Conservation (phyloP, 2,888 invertebrate species). For the Molanna angustata region DNA sequence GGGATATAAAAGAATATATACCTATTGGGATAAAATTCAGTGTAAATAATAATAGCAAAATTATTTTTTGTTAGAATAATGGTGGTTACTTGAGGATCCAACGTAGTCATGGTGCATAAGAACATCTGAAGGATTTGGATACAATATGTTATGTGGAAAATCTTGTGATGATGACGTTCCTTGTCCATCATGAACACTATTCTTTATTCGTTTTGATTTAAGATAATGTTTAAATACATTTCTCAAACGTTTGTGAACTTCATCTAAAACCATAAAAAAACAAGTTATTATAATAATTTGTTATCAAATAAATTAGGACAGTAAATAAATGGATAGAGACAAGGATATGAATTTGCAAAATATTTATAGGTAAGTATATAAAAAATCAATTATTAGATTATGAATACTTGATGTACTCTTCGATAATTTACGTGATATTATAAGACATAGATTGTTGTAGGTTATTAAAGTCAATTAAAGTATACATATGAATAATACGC, state of each 20-base stretch:
- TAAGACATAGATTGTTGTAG: background rate
- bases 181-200: conserved; percentile 13
- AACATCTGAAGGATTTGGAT: conserved; percentile 24
- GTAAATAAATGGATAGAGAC: background rate
- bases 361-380: no score
- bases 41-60: background rate
- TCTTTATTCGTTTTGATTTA: conserved; percentile 19
- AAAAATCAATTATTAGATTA: no score
- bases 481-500: background rate
- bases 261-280: conserved; percentile 13
- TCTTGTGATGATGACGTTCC: conserved; percentile 16
- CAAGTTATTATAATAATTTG: background rate
- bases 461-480: background rate
- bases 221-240: conserved; percentile 15
- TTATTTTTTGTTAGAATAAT: background rate
- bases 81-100: conserved; percentile 13
- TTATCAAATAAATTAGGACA: background rate
- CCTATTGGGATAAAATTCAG: no score
- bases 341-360: background rate
- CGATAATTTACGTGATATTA: no score
- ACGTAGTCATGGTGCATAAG: conserved; percentile 26
- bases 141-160: conserved; percentile 9
- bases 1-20: no score
- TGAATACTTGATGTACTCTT: no score
- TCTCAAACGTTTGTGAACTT: conserved; percentile 11